These are phyloP conservation scores for Habropoda laboriosa DNA, from an alignment of 1,140 invertebrate species.

Conservation along the genomic window DNA sequence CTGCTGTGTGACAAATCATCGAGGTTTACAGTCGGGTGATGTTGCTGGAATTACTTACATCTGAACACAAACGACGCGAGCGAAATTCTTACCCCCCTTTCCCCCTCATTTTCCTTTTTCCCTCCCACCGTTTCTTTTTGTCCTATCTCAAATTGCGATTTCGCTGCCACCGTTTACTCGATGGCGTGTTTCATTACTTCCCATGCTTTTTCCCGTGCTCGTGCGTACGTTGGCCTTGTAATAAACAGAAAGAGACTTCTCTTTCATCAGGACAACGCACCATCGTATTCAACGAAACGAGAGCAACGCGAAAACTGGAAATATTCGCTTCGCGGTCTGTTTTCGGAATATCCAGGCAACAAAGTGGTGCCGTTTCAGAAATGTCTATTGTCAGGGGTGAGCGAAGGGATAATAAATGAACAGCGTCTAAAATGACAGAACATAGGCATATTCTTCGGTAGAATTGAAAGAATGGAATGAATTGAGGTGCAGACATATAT, in stretches of 20 bases:
- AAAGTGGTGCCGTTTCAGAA: neutral
- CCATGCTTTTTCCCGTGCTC: neutral
- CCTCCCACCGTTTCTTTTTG: too few species aligned
- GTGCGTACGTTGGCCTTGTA: too few species aligned
- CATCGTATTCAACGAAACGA: neutral
- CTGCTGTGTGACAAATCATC: slow-evolving; percentile 3
- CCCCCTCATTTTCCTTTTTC: too few species aligned
- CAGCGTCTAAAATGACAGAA: neutral
- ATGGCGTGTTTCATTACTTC: neutral
- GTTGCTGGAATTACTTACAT: neutral
- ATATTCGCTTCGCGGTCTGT: neutral
- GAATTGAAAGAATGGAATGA: too few species aligned
- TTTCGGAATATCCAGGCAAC: neutral
- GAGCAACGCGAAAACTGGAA: neutral
- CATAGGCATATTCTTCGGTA: neutral
- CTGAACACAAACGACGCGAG: neutral
- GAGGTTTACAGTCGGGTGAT: neutral
- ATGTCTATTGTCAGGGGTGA: neutral
- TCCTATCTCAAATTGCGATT: too few species aligned
- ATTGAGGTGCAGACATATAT: too few species aligned
- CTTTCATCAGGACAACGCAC: neutral
- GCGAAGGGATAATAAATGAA: neutral
- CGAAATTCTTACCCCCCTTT: neutral
- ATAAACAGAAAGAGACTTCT: neutral
- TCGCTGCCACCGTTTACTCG: too few species aligned